Conservation (phyloP, 2,113 vertebrate species). For the Empidonax alnorum region DNA sequence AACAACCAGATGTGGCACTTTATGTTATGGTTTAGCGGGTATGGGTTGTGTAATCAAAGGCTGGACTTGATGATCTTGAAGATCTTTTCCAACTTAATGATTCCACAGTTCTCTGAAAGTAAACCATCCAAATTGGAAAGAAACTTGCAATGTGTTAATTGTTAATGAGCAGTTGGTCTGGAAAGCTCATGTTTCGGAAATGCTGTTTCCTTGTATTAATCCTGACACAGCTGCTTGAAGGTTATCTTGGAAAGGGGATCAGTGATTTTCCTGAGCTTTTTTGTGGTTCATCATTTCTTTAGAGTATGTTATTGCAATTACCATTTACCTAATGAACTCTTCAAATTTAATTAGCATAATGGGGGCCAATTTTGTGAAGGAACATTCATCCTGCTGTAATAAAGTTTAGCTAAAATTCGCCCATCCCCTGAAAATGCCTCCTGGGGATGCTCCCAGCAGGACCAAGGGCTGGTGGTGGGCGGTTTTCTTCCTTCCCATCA, state of each 20-base stretch:
- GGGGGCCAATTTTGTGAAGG: conserved; percentile 36
- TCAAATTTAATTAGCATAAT: conserved; percentile 67
- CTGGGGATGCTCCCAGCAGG: not conserved
- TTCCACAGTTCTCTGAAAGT: rapidly evolving
- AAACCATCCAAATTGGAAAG: not conserved
- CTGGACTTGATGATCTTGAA: rapidly evolving
- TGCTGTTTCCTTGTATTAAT: not conserved
- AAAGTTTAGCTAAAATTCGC: not conserved
- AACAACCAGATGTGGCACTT: not conserved
- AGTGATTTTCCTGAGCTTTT: conserved; percentile 50
- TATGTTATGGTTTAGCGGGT: not conserved
- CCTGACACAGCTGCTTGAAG: conserved; percentile 14
- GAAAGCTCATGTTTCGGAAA: not conserved
- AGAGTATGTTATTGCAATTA: conserved; percentile 62
- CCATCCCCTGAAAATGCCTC: not conserved
- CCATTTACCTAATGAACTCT: conserved; percentile 72
- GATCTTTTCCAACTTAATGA: not conserved
- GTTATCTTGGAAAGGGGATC: conserved; percentile 21
- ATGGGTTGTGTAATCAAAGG: not conserved
- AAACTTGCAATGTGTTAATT: not conserved
- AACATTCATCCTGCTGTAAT: conserved; percentile 55
- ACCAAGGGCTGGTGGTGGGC: not conserved
- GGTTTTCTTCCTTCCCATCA: not conserved
- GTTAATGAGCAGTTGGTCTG: not conserved
- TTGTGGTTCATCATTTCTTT: conserved; percentile 55